Evolutionary conservation across 1,140 invertebrate genomes (phyloP), one percentile per base, ranked within the genome.

Genomic region (Drosophila quadrilineata): DNA sequence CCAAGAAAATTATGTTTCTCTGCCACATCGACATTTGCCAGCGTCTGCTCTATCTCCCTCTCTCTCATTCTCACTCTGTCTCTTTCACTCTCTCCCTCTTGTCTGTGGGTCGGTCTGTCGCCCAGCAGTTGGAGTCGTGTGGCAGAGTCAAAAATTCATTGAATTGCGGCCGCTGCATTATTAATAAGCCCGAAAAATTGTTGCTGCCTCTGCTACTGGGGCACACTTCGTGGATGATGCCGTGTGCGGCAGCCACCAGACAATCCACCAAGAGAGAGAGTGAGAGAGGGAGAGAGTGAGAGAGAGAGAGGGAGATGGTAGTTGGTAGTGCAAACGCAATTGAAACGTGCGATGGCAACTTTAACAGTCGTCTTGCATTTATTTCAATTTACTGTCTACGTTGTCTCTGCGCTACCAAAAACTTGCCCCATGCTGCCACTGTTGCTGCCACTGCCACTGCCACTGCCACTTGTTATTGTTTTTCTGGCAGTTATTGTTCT

Each of bases 81-180:
- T n/a, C n/a, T n/a, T n/a, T n/a, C n/a, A n/a, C n/a, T n/a, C n/a
- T n/a, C n/a, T n/a, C n/a, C n/a, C n/a, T n/a, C n/a, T n/a, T n/a
- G n/a, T n/a, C n/a, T n/a, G n/a, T n/a, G n/a, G n/a, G n/a, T n/a
- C n/a, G 5, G n/a, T 21, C 17, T 9, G 9, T 6, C 29, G 10
- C 6, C 6, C n/a, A 12, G 2, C 29, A 16, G 29, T 28, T 19
- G n/a, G 5, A 5, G 59, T 58, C 60, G 41, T 59, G 62, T 36
- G 46, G 16, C 48, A 66, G 71, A 84, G 79, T 84, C 79, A 84
- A 84, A 84, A 84, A 84, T 85, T 85, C 79, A 85, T 85, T 85
- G 79, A 85, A 85, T 85, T 85, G 80, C 80, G 80, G 79, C 79
- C 79, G 71, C 52, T 85, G 80, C 80, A 85, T 85, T 85, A 85